phyloP scores from a whole-genome alignment of 37 sponge, comb jelly and placozoan genomes.

The Hormiphora californensis region DNA sequence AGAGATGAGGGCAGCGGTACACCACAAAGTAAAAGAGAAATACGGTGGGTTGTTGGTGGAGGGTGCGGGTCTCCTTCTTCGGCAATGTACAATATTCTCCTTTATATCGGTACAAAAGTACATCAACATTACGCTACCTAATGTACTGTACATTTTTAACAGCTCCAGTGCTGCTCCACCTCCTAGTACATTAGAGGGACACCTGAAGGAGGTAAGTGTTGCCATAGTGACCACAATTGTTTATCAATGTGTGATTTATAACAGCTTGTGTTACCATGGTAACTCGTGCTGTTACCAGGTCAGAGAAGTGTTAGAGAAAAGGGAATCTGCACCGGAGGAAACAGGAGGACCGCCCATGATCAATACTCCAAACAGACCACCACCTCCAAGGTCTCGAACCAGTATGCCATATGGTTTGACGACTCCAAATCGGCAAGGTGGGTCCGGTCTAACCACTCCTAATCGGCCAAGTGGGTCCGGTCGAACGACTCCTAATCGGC shows the following conservation, averaged over 20 bases:
- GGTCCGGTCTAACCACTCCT: too few species aligned
- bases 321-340: background rate
- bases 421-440: too few species aligned
- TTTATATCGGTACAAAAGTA: slow-evolving; percentile 45
- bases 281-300: too few species aligned
- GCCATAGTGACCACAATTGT: too few species aligned
- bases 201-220: background rate
- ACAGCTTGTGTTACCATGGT: too few species aligned
- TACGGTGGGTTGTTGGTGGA: slow-evolving; percentile 2
- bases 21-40: slow-evolving; percentile 29
- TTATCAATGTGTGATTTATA: background rate
- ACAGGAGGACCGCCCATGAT: background rate
- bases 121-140: slow-evolving; percentile 35
- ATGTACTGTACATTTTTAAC: slow-evolving; percentile 26
- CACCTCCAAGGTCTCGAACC: background rate
- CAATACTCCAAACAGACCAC: slow-evolving; percentile 31
- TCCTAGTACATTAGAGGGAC: background rate
- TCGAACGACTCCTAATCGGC: too few species aligned
- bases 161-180: background rate
- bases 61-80: background rate
- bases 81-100: slow-evolving; percentile 51
- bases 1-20: slow-evolving; percentile 36
- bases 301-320: too few species aligned
- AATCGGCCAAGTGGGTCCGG: too few species aligned
- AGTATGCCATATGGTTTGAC: too few species aligned